Evolutionary conservation across 2,797 vertebrate genomes (phyloP).

Genomic region (Acipenser oxyrinchus): DNA sequence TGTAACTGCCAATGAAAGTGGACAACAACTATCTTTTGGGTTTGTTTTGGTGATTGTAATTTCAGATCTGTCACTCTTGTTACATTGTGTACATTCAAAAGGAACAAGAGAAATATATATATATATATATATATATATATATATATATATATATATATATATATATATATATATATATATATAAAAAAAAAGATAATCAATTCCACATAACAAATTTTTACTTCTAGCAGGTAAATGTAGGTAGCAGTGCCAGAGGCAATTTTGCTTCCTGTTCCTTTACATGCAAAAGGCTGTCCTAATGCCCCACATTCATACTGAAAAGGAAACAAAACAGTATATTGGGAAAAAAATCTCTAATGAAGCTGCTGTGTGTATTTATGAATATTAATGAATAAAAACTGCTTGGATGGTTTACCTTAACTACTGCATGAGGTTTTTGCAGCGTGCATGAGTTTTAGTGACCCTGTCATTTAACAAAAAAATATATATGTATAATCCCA

Average conservation of each 20-base stretch:
- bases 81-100: slow-evolving; percentile 96
- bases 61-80: slow-evolving; percentile 98
- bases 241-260: slow-evolving; percentile 73
- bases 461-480: slow-evolving; percentile 68
- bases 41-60: slow-evolving; percentile 94
- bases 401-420: slow-evolving; percentile 99
- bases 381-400: slow-evolving; percentile 99
- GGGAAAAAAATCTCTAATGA: slow-evolving; percentile 85
- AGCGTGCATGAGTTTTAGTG: slow-evolving; percentile 96
- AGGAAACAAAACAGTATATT: slow-evolving; percentile 58
- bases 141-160: slow-evolving; percentile 61
- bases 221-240: slow-evolving; percentile 87
- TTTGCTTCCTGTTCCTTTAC: slow-evolving; percentile 80
- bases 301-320: slow-evolving; percentile 91
- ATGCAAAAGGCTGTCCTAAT: slow-evolving; percentile 86
- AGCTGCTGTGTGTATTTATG: slow-evolving; percentile 99
- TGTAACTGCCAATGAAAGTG: slow-evolving; percentile 98
- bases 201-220: slow-evolving; percentile 94
- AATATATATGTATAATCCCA: slow-evolving; percentile 66
- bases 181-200: slow-evolving; percentile 87
- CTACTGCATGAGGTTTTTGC: slow-evolving; percentile 99
- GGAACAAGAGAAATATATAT: slow-evolving; percentile 62
- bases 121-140: slow-evolving; percentile 59
- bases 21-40: slow-evolving; percentile 71
- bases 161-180: slow-evolving; percentile 61